phyloP scores from a whole-genome alignment of 2,888 invertebrate genomes.

The Ypsolopha scabrella region DNA sequence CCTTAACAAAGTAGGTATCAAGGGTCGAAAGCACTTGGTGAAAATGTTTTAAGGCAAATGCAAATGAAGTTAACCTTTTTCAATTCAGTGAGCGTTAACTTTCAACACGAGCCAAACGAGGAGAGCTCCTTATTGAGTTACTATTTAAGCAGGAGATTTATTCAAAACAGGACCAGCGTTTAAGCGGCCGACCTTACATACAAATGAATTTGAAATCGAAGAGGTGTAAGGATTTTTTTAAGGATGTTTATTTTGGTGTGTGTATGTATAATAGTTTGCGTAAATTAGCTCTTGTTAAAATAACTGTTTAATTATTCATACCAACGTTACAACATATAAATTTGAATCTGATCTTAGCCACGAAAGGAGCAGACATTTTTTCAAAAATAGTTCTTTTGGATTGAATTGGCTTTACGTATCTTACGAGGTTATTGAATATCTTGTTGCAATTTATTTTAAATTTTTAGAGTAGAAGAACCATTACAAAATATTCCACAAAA shows the following conservation, averaged over 20 bases:
- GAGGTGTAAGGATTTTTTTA: not conserved
- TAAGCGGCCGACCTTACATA: slow-evolving; percentile 32
- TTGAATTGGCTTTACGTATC: no score
- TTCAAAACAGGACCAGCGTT: slow-evolving; percentile 51
- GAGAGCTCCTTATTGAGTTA: slow-evolving; percentile 45
- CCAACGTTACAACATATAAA: no score
- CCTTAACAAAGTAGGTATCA: not conserved
- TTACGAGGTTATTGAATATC: no score
- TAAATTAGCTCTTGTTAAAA: no score
- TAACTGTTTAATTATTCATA: no score
- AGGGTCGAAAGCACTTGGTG: not conserved
- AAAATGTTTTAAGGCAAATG: slow-evolving; percentile 22
- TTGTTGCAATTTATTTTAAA: no score
- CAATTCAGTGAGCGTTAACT: slow-evolving; percentile 47
- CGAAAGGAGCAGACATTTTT: no score
- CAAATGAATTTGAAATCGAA: slow-evolving; percentile 28
- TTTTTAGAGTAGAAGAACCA: no score
- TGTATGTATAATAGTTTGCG: no score
- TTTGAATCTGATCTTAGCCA: no score
- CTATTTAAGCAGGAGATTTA: slow-evolving; percentile 53
- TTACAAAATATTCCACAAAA: no score
- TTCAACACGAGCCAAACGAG: slow-evolving; percentile 37
- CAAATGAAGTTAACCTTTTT: slow-evolving; percentile 53
- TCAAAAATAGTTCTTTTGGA: no score
- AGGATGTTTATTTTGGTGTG: not conserved